These are phyloP conservation scores for Cordilura impudica DNA, from an alignment of 2,888 invertebrate genomes.

Conservation along the genomic window DNA sequence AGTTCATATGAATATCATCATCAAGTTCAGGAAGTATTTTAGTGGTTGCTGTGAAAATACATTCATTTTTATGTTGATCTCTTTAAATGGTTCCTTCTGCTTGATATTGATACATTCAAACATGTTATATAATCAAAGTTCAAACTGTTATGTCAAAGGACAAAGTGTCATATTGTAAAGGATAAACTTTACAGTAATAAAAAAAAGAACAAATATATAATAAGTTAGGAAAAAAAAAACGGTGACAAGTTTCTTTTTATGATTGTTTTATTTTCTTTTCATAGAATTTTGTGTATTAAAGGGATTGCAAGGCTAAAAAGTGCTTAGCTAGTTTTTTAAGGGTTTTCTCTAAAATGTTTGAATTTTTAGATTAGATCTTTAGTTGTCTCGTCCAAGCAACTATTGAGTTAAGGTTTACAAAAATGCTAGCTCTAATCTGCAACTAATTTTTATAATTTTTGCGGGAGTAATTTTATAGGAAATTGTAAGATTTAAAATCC, in stretches of 20 bases:
- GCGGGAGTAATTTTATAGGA: too few relatives aligned
- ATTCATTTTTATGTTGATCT: conserved; percentile 55
- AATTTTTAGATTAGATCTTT: too few relatives aligned
- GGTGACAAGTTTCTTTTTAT: conserved; percentile 32
- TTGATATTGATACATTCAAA: background rate
- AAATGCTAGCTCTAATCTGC: too few relatives aligned
- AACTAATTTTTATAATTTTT: too few relatives aligned
- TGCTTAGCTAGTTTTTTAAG: background rate
- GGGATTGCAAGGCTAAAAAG: background rate
- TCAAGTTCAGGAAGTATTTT: conserved; percentile 14
- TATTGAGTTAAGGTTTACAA: too few relatives aligned
- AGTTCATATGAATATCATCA: too few relatives aligned
- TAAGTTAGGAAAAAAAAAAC: background rate
- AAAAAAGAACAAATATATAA: background rate
- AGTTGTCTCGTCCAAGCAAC: too few relatives aligned
- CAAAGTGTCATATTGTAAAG: conserved; percentile 19
- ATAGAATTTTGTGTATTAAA: conserved; percentile 18
- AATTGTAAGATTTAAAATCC: too few relatives aligned
- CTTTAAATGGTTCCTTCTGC: conserved; percentile 27
- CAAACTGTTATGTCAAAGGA: conserved; percentile 25
- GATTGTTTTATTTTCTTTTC: conserved; percentile 34
- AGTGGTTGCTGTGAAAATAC: conserved; percentile 37
- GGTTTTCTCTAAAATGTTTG: too few relatives aligned
- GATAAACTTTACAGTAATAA: conserved; percentile 20
- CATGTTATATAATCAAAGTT: conserved; percentile 20